Evolutionary conservation across 1,140 invertebrate genomes (phyloP), one percentile per base, ranked within the genome.

Genomic region (Magallana gigas): DNA sequence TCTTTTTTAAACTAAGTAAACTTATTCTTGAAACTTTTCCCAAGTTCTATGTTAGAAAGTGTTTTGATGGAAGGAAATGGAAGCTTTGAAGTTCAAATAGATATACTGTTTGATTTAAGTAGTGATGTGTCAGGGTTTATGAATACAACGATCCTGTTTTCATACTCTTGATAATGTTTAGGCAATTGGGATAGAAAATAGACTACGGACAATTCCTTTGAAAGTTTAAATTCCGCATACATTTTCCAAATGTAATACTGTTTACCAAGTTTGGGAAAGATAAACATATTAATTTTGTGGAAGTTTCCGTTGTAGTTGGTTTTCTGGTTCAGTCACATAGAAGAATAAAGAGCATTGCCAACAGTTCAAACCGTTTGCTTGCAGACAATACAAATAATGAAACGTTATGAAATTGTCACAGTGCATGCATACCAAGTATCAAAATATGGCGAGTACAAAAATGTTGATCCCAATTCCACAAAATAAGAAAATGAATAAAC

Each of bases 281-380:
- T 64, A 64, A 64, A 64, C 60, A 64, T 64, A 64, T 64, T 64
- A 64, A 64, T 64, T 64, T 64, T 64, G 60, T 64, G 8, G 14
- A 16, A 64, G 18, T 48, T 48, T 48, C 36, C 36, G 36, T 48
- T 48, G 36, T 48, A 5, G 36, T 48, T 48, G 36, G 36, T 48
- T 48, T 48, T 48, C 36, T 48, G 36, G 36, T 48, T 48, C 36
- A 48, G 36, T 48, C 36, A 48, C 36, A 48, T 48, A 5, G 36
- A 48, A 48, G 36, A 48, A 48, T 48, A 48, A 48, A 48, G 36
- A 48, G 36, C 36, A 48, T 5, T 48, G 36, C 36, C 36, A 48
- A 48, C 36, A 48, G 5, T 48, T 48, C 36, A 1, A 48, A 48
- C 36, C 36, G 36, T 48, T 48, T 48, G 36, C 36, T 48, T 48